Base-by-base conservation (phyloP, 1,140 invertebrate genomes). In the Drosophila rhopaloa region DNA sequence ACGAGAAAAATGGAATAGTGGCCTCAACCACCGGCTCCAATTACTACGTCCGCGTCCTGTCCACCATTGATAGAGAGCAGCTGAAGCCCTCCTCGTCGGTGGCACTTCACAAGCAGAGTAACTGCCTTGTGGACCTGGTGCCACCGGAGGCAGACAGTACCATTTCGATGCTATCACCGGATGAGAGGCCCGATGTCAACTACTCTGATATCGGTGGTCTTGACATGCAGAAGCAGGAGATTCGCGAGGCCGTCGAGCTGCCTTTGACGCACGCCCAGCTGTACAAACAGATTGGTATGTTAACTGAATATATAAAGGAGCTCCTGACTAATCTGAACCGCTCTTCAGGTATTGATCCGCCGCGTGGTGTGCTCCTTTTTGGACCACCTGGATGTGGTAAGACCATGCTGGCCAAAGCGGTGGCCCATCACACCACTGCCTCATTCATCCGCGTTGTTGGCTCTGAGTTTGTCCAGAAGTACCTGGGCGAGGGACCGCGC, bases 191-290 rank as follows among this genome's bases (percentile, higher is more conserved):
- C 2, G 98, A 99, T 94, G 97, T 99, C 9, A 95, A 95, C 37
- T 99, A 99, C 91, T 95, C 97, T 19, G 99, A 99, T 91, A 99
- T 99, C 93, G 99, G 99, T 92, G 99, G 99, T 27, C 97, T 99
- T 95, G 98, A 99, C 92, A 99, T 99, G 94, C 99, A 99, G 93
- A 99, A 99, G 80, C 99, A 99, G 93, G 99, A 99, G 93, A 99
- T 99, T 71, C 94, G 98, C 50, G 99, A 99, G 94, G 99, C 99
- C 50, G 99, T 99, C 1, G 99, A 99, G 93, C 92, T 99, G 50
- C 99, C 99, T 5, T 93, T 99, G 8, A 99, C 98, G 29, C 98
- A 99, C 92, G 98, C 99, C 91, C 98, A 99, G 93, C 93, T 99
- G 29, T 99, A 99, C 92, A 97, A 99, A 93, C 99, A 99, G 93